Conservation (phyloP, 2,888 invertebrate species). For the Dryadula phaetusa region DNA sequence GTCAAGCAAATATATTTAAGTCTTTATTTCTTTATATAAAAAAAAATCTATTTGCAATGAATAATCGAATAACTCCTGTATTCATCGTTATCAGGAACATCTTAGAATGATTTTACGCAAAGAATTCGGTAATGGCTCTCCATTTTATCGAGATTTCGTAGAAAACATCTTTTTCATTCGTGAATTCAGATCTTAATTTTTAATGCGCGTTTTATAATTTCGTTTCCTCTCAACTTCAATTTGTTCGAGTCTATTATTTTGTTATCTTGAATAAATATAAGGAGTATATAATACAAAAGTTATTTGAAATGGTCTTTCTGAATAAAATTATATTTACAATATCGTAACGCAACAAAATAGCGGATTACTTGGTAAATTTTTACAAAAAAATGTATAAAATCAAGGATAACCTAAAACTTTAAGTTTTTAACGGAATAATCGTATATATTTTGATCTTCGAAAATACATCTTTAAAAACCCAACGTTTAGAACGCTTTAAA, state of each 20-base stretch:
- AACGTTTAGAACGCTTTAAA: too few species aligned
- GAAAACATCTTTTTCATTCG: constrained; percentile 24
- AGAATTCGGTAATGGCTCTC: constrained; percentile 28
- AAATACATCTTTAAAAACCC: too few species aligned
- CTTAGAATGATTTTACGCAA: constrained; percentile 13
- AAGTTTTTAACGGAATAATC: too few species aligned
- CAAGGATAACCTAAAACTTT: too few species aligned
- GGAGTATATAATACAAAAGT: neutral
- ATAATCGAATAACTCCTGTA: constrained; percentile 12
- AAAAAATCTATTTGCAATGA: neutral
- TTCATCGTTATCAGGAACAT: constrained; percentile 6
- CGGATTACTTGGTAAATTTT: too few species aligned
- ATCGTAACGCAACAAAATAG: too few species aligned
- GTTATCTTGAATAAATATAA: neutral
- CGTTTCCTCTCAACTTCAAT: neutral
- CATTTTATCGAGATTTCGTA: constrained; percentile 27
- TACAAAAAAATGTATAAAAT: too few species aligned
- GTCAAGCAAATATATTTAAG: too few species aligned
- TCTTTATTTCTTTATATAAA: neutral
- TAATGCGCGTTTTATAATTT: constrained; percentile 7
- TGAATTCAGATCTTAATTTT: constrained; percentile 23
- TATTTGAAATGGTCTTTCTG: neutral
- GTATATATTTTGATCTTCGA: too few species aligned
- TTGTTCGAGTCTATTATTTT: neutral
- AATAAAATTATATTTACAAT: too few species aligned